Evolutionary conservation across 1,140 invertebrate genomes (phyloP).

Genomic region (Tigriopus japonicus): DNA sequence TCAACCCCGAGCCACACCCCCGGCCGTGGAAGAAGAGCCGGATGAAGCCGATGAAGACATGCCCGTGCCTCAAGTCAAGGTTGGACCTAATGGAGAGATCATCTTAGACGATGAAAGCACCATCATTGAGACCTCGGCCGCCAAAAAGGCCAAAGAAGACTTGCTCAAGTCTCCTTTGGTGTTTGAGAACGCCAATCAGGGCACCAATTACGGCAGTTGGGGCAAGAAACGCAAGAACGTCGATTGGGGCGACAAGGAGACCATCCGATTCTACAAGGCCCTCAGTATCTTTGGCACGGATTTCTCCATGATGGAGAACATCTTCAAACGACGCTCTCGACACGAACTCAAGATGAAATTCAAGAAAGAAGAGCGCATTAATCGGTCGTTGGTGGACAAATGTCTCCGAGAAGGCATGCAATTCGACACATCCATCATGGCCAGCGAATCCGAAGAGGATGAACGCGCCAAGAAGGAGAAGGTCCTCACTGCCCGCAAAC

Average conservation of each 20-base stretch:
- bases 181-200: constrained; percentile 36
- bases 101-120: constrained; percentile 46
- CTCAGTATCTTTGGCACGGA: constrained; percentile 68
- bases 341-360: constrained; percentile 60
- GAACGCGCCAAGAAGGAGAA: neutral
- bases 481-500: neutral
- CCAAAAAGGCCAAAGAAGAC: constrained; percentile 37
- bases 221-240: constrained; percentile 21
- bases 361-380: constrained; percentile 39
- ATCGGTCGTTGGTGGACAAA: constrained; percentile 8
- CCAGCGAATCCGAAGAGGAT: neutral
- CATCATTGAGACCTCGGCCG: constrained; percentile 45
- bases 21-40: constrained; percentile 8
- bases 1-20: neutral
- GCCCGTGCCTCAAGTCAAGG: constrained; percentile 35
- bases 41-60: constrained; percentile 16
- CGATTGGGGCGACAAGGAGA: constrained; percentile 25
- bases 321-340: constrained; percentile 56
- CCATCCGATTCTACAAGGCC: constrained; percentile 46
- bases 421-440: neutral
- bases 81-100: constrained; percentile 64
- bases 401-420: neutral
- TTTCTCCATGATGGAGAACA: constrained; percentile 60
- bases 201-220: constrained; percentile 36
- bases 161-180: constrained; percentile 41